phyloP scores from a whole-genome alignment of 2,888 invertebrate genomes.

The Drosophila kambysellisi region DNA sequence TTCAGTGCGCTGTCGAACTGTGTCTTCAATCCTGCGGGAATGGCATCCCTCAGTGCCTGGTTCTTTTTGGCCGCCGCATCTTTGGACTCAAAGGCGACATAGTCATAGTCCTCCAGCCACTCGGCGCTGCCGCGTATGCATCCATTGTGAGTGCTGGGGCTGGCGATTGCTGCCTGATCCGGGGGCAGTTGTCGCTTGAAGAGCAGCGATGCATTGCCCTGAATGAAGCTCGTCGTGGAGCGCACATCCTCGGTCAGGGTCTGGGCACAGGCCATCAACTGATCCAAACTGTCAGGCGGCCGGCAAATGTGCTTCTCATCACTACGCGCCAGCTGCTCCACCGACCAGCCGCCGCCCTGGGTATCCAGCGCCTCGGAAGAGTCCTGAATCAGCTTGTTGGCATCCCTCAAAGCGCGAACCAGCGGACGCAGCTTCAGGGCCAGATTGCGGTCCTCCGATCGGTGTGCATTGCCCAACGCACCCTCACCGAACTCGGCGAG shows the following conservation, averaged over 20 bases:
- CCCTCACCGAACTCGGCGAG: slow-evolving; percentile 95
- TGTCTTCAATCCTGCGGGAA: slow-evolving; percentile 90
- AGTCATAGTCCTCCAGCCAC: slow-evolving; percentile 95
- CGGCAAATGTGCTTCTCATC: slow-evolving; percentile 84
- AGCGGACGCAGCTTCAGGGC: slow-evolving; percentile 91
- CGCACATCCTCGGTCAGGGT: slow-evolving; percentile 95
- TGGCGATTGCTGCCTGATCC: slow-evolving; percentile 13
- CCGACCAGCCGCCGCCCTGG: slow-evolving; percentile 92
- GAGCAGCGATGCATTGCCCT: slow-evolving; percentile 92
- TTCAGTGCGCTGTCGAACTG: slow-evolving; percentile 91
- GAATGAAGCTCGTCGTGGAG: slow-evolving; percentile 95
- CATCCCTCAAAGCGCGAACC: slow-evolving; percentile 92
- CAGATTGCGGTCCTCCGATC: slow-evolving; percentile 92
- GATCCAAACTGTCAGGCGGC: slow-evolving; percentile 93
- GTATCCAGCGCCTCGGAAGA: slow-evolving; percentile 91
- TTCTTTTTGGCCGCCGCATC: slow-evolving; percentile 90
- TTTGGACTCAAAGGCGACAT: slow-evolving; percentile 93
- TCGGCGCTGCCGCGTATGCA: slow-evolving; percentile 83
- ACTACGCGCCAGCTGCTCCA: slow-evolving; percentile 87
- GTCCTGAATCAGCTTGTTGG: slow-evolving; percentile 92
- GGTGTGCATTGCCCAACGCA: slow-evolving; percentile 93
- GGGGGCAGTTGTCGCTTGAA: slow-evolving; percentile 87
- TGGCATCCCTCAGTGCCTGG: slow-evolving; percentile 90
- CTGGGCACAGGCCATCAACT: slow-evolving; percentile 93
- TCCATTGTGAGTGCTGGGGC: slow-evolving; percentile 34